phyloP scores from a whole-genome alignment of 64 coral and sea anemone species.

The Orbicella faveolata region DNA sequence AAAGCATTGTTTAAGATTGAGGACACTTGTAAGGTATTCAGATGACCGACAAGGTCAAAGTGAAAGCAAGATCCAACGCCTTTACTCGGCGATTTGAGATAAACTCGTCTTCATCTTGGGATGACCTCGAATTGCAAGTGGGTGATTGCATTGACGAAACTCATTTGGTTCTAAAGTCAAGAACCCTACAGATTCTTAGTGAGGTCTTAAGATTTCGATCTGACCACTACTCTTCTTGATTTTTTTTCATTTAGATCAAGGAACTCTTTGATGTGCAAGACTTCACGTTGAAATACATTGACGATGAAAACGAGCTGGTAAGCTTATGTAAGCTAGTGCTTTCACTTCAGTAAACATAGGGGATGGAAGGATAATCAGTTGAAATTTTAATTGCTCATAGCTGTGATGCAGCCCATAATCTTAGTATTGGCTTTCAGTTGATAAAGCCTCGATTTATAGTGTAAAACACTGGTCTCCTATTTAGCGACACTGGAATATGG shows the following conservation, averaged over 20 bases:
- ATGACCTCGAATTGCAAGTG: conserved; percentile 16
- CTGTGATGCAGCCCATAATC: background rate
- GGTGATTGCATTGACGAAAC: background rate
- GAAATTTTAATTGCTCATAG: background rate
- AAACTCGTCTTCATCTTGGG: conserved; percentile 12
- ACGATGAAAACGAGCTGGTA: conserved; percentile 66
- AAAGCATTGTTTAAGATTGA: background rate
- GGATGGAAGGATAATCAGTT: background rate
- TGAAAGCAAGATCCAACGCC: conserved; percentile 29
- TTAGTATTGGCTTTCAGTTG: background rate
- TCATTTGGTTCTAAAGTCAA: no score
- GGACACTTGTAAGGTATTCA: background rate
- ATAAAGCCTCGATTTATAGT: background rate
- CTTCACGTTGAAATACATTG: conserved; percentile 51
- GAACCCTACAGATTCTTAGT: no score
- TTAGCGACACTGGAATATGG: background rate
- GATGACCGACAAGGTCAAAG: conserved; percentile 38
- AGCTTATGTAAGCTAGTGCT: background rate
- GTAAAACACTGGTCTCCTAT: background rate
- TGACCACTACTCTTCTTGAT: background rate
- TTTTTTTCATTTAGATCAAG: conserved; percentile 2
- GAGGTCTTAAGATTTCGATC: background rate
- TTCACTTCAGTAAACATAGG: background rate
- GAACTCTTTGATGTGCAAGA: conserved; percentile 34
- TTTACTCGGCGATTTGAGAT: conserved; percentile 44